Base-by-base conservation (phyloP, 2,888 invertebrate genomes). In the Cantharis flavilabris region DNA sequence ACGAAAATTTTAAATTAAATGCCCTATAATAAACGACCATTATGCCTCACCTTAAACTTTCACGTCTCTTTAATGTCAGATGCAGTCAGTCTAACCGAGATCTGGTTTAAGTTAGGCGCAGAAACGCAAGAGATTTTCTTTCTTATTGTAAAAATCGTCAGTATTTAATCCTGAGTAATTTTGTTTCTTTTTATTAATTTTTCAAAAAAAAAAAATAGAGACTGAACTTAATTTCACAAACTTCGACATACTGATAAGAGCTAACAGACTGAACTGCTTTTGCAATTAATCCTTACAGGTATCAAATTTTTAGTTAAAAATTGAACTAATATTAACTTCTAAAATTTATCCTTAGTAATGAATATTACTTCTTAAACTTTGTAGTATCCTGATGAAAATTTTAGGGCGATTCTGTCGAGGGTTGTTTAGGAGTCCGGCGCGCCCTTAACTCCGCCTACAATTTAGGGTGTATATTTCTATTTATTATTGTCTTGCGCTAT, bases 371-470 rank as follows among this genome's bases (percentile, higher is more conserved):
- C 26, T 67, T 67, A 3, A 26, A 18, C n/a, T 67, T 75, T 49
- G 71, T 75, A 71, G 11, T 49, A 26, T 67, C 75, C 75, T 71
- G 65, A 71, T 75, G 49, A 71, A 75, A 71, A 64, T 65, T 71
- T 75, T 64, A 75, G 75, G 75, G 75, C 67, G 75, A 71, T 30
- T 33, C 65, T 70, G 16, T 72, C 49, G 71, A 72, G 76, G 76
- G 76, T 70, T 70, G 76, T 73, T 63, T 62, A 64, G 63, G 70
- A 20, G 69, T 49, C 70, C 33, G 76, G 18, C 76, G 62, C 76
- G 76, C 76, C 76, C 72, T 72, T 63, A 70, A 26, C 76, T 76
- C 76, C 76, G 72, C 76, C 76, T 70, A 33, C 69, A 70, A 23
- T 69, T 69, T 72, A 62, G 63, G 76, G 70, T 63, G 72, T 62